Evolutionary conservation across 2,113 vertebrate genomes (phyloP), one percentile per base, ranked within the genome.

Genomic region (Myodes glareolus): DNA sequence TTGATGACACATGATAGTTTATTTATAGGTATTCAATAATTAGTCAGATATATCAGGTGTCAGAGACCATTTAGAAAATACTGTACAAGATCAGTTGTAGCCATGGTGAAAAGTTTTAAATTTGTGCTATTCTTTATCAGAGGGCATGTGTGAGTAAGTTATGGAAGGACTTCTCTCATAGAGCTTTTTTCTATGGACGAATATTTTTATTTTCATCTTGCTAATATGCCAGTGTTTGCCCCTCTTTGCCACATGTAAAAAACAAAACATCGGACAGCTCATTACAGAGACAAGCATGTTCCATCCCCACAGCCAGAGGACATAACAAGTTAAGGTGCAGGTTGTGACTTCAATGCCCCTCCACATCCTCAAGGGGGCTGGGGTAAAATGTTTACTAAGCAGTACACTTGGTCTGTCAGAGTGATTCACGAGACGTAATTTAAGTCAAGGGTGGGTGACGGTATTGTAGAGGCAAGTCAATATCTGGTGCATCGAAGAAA

Each of bases 351-450:
- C 97, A 97, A 90, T 89, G 92, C 90, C 97, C 93, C 95, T 92
- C 91, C 97, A 91, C 92, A 93, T 98, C 97, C 98, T 98, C 94
- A 97, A 97, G 93, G 97, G 98, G 96, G 98, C 98, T 98, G 94
- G 92, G 50, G 92, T 97, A 98, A 98, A 98, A 98, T 94, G 98
- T 98, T 98, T 98, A 98, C 97, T 98, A 98, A 98, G 98, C 98
- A 98, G 73, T 98, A 90, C 87, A 90, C 36, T 97, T 94, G 85
- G 70, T 82, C 98, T 98, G 98, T 98, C 98, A 98, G 94, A 97
- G 95, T 96, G 94, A 94, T 98, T 98, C 97, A 92, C 95, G 90
- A 92, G 82, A 90, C 98, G 93, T 98, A 98, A 98, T 98, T 82
- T 98, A 98, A 98, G 98, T 98, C 98, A 97, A 98, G 89, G 72